Evolutionary conservation across 2,797 vertebrate species (phyloP).

Genomic region (Xerus rutilus): DNA sequence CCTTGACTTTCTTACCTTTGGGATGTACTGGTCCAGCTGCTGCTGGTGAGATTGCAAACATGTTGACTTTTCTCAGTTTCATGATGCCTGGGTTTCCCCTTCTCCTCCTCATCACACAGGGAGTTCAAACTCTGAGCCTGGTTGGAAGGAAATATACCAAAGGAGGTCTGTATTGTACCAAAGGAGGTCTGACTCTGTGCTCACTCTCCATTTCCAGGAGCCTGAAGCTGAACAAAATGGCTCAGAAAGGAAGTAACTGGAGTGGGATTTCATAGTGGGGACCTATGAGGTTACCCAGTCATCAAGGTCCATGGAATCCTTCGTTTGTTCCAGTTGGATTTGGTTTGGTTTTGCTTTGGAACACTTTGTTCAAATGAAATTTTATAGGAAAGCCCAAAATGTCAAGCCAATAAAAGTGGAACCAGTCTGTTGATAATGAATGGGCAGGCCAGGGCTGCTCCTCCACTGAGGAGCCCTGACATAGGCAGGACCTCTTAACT

Average conservation of each 20-base stretch:
- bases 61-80: not conserved
- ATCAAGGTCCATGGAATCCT: not conserved
- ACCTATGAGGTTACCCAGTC: not conserved
- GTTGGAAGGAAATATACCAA: not conserved
- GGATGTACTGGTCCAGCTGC: not conserved
- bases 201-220: not conserved
- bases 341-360: slow-evolving; percentile 49
- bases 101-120: not conserved
- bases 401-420: slow-evolving; percentile 11
- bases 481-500: not conserved
- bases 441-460: not conserved
- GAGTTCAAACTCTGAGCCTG: not conserved
- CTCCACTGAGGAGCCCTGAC: not conserved
- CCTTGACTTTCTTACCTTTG: not conserved
- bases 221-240: not conserved
- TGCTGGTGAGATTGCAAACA: not conserved
- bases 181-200: not conserved
- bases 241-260: not conserved
- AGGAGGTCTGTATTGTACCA: no score
- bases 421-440: not conserved
- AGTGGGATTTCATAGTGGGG: not conserved
- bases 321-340: not conserved
- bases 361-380: not conserved
- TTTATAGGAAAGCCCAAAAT: slow-evolving; percentile 18
- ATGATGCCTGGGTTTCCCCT: not conserved